Evolutionary conservation across 2,113 vertebrate species (phyloP), one percentile per base, ranked within the genome.

Genomic region (Odobenus rosmarus): DNA sequence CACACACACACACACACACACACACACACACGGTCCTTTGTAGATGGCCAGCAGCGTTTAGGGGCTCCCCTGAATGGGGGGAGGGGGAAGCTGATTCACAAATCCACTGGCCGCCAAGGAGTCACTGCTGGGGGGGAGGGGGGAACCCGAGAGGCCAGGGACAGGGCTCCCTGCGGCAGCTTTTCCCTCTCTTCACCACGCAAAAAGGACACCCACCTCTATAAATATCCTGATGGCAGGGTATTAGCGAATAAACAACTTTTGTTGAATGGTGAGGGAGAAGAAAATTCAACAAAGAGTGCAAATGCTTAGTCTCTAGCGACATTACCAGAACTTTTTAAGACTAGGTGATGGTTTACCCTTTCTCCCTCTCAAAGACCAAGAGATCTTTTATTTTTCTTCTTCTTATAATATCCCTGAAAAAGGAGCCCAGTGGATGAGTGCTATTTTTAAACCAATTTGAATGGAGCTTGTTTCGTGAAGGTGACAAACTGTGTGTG

Each of bases 381-480:
- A 97, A 96, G 92, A 93, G 95, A 97, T 46, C 72, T 82, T 92
- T 90, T 95, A 8, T 88, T 86, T 46, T 77, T n/a, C 97, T 98
- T 90, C 97, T 98, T 97, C 98, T 98, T 97, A 98, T 98, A 99
- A 96, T 96, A 96, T 89, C 98, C 96, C 98, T 97, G 97, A 98
- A 99, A 99, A 98, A 98, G 98, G 97, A 99, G 98, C 92, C 98
- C 98, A 98, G 98, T 98, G 98, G 98, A 98, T 98, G 97, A 97
- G 83, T 98, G 97, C 99, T 99, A 99, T 99, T 99, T 99, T 99
- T 99, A 99, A 98, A 98, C 98, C 96, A 97, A 94, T 98, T 98
- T 98, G 95, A 98, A 98, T 97, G 97, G 98, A 97, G 62, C 98
- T 98, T 99, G 97, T 98, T 99, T 99, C 98, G 90, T 98, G 97